Evolutionary conservation across 2,113 vertebrate genomes (phyloP).

Genomic region (Vanacampus margaritifer): DNA sequence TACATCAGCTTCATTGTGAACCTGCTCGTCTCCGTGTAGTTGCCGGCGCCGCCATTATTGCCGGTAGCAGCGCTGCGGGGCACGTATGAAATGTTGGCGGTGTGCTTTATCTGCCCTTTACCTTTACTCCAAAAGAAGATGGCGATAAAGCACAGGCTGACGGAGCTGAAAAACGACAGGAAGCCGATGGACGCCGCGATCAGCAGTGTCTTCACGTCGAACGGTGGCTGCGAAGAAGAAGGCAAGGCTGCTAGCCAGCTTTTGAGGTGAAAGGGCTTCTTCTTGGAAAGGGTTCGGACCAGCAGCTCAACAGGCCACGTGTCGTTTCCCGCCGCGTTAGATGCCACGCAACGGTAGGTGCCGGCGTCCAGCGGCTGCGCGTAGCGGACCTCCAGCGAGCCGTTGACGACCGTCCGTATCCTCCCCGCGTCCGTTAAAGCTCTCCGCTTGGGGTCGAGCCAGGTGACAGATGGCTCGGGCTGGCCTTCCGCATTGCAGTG

Average conservation of each 20-base stretch:
- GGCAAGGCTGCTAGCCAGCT: conserved; percentile 53
- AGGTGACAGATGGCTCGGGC: conserved; percentile 74
- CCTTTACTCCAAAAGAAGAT: conserved; percentile 85
- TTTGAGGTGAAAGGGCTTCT: conserved; percentile 51
- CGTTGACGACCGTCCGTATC: conserved; percentile 72
- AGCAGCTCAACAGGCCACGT: conserved; percentile 71
- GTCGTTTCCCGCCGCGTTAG: conserved; percentile 80
- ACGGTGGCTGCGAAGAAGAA: conserved; percentile 49
- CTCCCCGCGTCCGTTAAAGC: conserved; percentile 65
- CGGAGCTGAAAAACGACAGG: conserved; percentile 82
- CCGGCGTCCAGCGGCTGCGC: conserved; percentile 79
- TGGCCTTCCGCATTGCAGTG: conserved; percentile 79
- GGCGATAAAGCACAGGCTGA: conserved; percentile 81
- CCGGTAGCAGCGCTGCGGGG: conserved; percentile 53
- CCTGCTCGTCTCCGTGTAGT: conserved; percentile 60
- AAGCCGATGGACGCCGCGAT: conserved; percentile 81
- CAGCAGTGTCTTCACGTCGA: conserved; percentile 75
- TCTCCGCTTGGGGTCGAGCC: conserved; percentile 72
- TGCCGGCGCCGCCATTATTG: conserved; percentile 27
- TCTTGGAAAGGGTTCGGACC: conserved; percentile 61
- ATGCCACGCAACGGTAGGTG: conserved; percentile 78
- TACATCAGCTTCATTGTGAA: conserved; percentile 77
- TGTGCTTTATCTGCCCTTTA: conserved; percentile 81
- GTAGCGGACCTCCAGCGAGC: conserved; percentile 78
- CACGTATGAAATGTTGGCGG: conserved; percentile 78